Base-by-base conservation (phyloP, 2,113 vertebrate genomes). In the Microcebus ravelobensis region DNA sequence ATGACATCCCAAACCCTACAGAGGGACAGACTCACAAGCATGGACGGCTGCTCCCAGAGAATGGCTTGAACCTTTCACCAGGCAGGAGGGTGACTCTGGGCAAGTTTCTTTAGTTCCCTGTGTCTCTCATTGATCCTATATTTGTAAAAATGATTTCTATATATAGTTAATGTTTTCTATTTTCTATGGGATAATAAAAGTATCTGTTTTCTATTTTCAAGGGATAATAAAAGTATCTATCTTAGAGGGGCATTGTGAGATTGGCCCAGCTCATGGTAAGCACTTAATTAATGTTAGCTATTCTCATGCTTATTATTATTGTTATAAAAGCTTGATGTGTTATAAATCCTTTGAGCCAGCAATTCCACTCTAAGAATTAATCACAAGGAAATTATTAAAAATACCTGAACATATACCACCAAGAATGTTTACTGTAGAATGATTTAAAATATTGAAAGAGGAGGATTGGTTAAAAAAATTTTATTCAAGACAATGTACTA, bases 341-440 rank as follows among this genome's bases (percentile, higher is more conserved):
- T 77, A 0, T 1, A 70, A 86, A 61, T 73, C 48, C 48, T 91
- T 34, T 61, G 67, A 61, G 79, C 23, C 36, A 42, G 71, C 39
- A 48, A 85, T 82, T 91, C 45, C 7, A 79, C 29, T 88, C 55
- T 68, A 85, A 80, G n/a, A 96, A 86, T 74, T 74, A 63, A 59
- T 85, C 79, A 42, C 29, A 82, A 87, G 29, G 20, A 97, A 95
- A 90, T 77, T 85, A 67, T 71, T 92, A n/a, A 70, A 90, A 93
- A 81, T n/a, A 84, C 45, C 36, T 0, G 20, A 68, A 67, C 6
- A 4, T 45, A 65, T 15, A 50, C 55, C 61, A 68, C 29, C 34
- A 94, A 95, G 48, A 34, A 45, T 89, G 6, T 92, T 97, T 77
- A 79, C 82, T 83, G 7, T 21, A 79, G 87, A 85, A 50, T 52